Percentiles rank a stretch among this genome's conserved stretches.
Evolutionary conservation across 2,888 invertebrate species (phyloP).

Genomic region (Plebejus anna): DNA sequence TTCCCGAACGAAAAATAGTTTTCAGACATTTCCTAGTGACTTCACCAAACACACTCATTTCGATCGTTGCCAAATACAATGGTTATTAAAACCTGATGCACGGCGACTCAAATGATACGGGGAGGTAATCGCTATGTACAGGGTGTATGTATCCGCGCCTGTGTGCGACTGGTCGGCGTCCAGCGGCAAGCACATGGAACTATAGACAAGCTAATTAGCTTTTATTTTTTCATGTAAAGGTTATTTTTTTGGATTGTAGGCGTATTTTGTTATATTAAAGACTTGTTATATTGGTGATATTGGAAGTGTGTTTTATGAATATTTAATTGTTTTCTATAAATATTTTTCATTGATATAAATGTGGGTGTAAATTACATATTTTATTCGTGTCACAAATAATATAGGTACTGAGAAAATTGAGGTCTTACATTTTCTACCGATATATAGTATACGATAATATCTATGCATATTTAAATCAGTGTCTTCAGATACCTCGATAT

Average conservation of each 20-base stretch:
- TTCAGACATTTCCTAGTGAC: conserved; percentile 58
- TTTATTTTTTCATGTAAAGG: neutral
- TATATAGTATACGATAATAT: neutral
- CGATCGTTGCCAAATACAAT: conserved; percentile 78
- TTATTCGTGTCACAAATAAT: too few relatives aligned
- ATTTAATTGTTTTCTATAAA: too few relatives aligned
- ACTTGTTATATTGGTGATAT: neutral
- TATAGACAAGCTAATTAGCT: conserved; percentile 31
- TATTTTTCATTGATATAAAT: too few relatives aligned
- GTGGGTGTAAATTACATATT: too few relatives aligned
- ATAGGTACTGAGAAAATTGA: too few relatives aligned
- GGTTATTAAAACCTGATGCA: conserved; percentile 76
- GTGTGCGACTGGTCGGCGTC: conserved; percentile 70
- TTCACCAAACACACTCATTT: conserved; percentile 69
- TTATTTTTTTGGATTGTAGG: neutral
- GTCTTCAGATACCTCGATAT: neutral
- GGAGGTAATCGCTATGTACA: conserved; percentile 45
- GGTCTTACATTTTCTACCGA: neutral
- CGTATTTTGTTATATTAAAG: neutral
- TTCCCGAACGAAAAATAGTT: conserved; percentile 53
- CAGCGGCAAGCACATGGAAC: conserved; percentile 48
- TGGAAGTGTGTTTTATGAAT: neutral
- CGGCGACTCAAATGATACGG: conserved; percentile 58
- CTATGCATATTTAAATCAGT: neutral
- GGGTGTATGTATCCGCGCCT: conserved; percentile 41